A percentile compares a stretch with the other conserved stretches of the same genome.
phyloP scores from a whole-genome alignment of 2,113 vertebrate genomes.

The Dicerorhinus sumatrensis region DNA sequence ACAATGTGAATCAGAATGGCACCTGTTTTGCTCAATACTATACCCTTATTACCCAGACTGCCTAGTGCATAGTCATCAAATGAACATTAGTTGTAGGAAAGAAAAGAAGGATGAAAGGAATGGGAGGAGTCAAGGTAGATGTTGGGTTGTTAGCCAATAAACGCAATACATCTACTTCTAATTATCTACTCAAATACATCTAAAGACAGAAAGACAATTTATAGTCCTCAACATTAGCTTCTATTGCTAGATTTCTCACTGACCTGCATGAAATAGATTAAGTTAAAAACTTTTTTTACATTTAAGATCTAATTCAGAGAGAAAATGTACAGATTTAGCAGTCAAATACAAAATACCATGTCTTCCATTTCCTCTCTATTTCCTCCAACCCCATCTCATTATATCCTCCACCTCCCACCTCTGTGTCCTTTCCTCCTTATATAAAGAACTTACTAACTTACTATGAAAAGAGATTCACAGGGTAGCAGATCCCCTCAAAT shows the following conservation, averaged over 20 bases:
- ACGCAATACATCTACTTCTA: neutral
- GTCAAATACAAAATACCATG: neutral
- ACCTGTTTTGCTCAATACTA: neutral
- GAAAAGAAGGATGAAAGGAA: neutral
- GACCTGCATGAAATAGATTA: neutral
- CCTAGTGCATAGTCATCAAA: neutral
- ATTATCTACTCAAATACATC: neutral
- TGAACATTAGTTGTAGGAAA: neutral
- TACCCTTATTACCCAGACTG: neutral
- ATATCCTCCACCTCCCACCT: neutral
- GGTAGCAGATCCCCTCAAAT: neutral
- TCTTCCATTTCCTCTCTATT: neutral
- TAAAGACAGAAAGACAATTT: neutral
- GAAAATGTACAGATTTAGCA: neutral
- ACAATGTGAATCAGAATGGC: neutral
- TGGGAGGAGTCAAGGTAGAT: neutral
- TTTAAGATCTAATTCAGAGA: neutral
- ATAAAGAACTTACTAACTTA: neutral
- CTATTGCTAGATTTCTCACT: neutral
- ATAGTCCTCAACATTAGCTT: neutral
- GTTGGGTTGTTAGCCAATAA: neutral
- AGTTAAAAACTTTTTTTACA: too few species aligned
- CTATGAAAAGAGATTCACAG: neutral
- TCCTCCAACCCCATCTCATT: fast-evolving
- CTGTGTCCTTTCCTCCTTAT: neutral